A percentile compares a stretch with the other conserved stretches of the same genome.
Evolutionary conservation across 2,888 invertebrate species (phyloP).

Genomic region (Polymixis lichenea): DNA sequence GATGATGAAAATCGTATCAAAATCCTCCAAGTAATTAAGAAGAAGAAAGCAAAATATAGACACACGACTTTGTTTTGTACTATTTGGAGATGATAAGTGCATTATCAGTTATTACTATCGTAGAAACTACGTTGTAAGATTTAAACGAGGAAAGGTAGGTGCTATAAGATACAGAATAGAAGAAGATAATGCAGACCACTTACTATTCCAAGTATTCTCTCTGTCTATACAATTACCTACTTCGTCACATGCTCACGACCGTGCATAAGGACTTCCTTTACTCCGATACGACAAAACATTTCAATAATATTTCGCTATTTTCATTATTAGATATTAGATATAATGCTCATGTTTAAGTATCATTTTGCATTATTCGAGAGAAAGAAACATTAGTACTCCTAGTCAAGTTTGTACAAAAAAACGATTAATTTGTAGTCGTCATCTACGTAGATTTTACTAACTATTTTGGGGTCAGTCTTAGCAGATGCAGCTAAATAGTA

Average conservation of each 20-base stretch:
- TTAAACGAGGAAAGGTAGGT: conserved; percentile 41
- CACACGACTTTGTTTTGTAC: neutral
- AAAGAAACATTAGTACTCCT: neutral
- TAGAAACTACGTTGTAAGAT: conserved; percentile 33
- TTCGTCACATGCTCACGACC: conserved; percentile 40
- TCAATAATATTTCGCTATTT: conserved; percentile 8
- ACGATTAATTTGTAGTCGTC: neutral
- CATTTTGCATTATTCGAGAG: neutral
- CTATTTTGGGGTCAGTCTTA: neutral
- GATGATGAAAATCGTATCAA: neutral
- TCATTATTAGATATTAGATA: neutral
- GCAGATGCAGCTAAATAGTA: neutral
- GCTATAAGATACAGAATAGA: conserved; percentile 24
- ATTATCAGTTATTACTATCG: conserved; percentile 15
- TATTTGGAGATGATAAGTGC: conserved; percentile 2
- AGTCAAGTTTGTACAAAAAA: neutral
- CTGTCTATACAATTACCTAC: conserved; percentile 17
- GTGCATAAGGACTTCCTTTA: conserved; percentile 20
- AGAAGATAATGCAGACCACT: conserved; percentile 38
- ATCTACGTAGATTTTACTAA: neutral
- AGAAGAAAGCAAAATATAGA: neutral
- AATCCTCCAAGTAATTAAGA: neutral
- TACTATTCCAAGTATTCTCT: conserved; percentile 36
- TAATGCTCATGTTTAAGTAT: neutral
- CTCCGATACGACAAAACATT: conserved; percentile 7